Evolutionary conservation across 2,797 vertebrate genomes (phyloP).

Genomic region (Sternotherus odoratus): DNA sequence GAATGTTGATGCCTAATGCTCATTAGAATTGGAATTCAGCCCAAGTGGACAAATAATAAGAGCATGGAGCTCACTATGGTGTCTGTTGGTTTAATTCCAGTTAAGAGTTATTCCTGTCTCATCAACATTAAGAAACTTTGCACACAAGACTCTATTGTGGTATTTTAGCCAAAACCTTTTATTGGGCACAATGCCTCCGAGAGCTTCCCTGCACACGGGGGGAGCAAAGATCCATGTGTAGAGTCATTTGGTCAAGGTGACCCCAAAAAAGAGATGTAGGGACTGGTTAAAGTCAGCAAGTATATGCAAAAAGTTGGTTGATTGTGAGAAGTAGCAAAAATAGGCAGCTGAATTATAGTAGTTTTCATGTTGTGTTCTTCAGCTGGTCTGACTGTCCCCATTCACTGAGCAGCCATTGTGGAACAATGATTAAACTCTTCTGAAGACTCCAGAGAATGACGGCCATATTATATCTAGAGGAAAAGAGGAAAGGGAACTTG

Average conservation of each 20-base stretch:
- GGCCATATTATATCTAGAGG: not conserved
- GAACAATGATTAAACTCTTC: not conserved
- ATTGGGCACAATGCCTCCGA: not conserved
- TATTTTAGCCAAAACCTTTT: not conserved
- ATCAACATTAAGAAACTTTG: not conserved
- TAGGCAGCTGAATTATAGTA: not conserved
- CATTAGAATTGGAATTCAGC: not conserved
- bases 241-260: not conserved
- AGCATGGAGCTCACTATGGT: not conserved
- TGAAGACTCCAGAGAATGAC: not conserved
- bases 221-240: not conserved
- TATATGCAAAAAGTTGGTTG: accelerated
- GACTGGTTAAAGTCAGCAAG: not conserved
- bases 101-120: not conserved
- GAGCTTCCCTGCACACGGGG: not conserved
- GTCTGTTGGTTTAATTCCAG: not conserved
- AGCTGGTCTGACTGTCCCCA: not conserved
- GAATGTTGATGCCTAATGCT: not conserved
- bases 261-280: not conserved
- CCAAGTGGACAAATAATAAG: not conserved
- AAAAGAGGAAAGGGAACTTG: accelerated
- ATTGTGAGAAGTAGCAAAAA: not conserved
- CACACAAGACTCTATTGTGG: not conserved
- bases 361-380: not conserved
- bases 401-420: not conserved